Conservation (phyloP, 2,888 invertebrate genomes). For the Cordilura impudica region DNA sequence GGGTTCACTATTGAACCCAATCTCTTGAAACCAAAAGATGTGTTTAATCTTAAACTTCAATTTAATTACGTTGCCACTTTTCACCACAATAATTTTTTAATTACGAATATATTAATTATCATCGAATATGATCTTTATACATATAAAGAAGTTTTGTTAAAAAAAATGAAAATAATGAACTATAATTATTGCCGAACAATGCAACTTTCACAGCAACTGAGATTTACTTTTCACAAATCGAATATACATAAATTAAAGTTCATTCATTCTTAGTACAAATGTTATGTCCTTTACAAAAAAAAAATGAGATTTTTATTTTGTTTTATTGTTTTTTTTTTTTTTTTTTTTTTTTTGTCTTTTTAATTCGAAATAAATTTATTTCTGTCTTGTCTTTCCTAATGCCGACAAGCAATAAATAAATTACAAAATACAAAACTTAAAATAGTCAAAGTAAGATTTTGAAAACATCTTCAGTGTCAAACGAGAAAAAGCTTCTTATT, state of each 20-base stretch:
- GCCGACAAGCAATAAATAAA: slow-evolving; percentile 62
- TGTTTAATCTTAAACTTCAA: too few relatives aligned
- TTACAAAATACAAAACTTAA: slow-evolving; percentile 38
- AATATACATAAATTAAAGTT: slow-evolving; percentile 43
- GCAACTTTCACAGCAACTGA: too few relatives aligned
- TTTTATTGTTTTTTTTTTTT: slow-evolving; percentile 42
- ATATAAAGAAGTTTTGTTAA: too few relatives aligned
- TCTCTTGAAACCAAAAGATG: too few relatives aligned
- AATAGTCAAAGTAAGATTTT: slow-evolving; percentile 52
- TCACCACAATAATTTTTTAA: too few relatives aligned
- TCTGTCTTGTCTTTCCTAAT: slow-evolving; percentile 56
- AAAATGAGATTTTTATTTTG: slow-evolving; percentile 50
- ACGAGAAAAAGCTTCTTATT: slow-evolving; percentile 53
- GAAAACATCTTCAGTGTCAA: slow-evolving; percentile 54
- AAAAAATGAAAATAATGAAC: too few relatives aligned
- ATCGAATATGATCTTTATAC: too few relatives aligned
- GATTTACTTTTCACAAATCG: not conserved
- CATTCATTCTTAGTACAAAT: slow-evolving; percentile 44
- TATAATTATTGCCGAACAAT: too few relatives aligned
- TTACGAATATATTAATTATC: too few relatives aligned
- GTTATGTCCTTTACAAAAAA: slow-evolving; percentile 53
- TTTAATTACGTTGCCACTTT: too few relatives aligned
- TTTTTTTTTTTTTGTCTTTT: not conserved
- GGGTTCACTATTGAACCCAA: too few relatives aligned
- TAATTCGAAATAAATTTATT: not conserved